Percentiles rank a stretch among this genome's conserved stretches.
phyloP scores from a whole-genome alignment of 1,140 invertebrate genomes.

The Bombus huntii region DNA sequence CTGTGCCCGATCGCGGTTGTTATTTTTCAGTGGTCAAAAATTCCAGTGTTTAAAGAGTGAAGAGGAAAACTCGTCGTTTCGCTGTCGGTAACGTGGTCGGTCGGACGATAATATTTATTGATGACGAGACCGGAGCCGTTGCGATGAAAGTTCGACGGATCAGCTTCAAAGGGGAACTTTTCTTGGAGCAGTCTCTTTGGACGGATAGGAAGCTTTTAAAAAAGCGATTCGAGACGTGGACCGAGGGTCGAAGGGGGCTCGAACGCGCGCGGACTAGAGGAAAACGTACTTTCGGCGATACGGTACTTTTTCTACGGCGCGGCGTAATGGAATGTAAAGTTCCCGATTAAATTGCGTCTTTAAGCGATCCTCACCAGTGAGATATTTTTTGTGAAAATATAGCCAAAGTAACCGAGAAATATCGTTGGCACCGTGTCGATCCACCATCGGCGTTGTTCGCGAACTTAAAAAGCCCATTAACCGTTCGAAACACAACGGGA shows the following conservation, averaged over 20 bases:
- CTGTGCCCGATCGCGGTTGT: background rate
- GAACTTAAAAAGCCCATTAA: constrained; percentile 18
- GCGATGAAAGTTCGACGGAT: constrained; percentile 5
- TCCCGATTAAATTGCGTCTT: constrained; percentile 52
- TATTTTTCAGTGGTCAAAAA: background rate
- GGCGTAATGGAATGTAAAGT: constrained; percentile 45
- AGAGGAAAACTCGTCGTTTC: background rate
- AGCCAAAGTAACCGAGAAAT: constrained; percentile 39
- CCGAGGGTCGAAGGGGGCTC: background rate
- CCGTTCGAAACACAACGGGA: background rate
- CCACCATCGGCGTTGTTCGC: background rate
- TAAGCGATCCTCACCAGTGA: constrained; percentile 37
- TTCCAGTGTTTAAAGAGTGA: background rate
- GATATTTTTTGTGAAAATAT: constrained; percentile 53
- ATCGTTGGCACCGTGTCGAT: constrained; percentile 22
- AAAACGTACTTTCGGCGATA: constrained; percentile 28
- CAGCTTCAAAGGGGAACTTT: constrained; percentile 28
- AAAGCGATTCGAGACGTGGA: constrained; percentile 15
- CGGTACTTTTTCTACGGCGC: constrained; percentile 31
- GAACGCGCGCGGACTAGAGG: background rate
- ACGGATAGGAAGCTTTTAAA: constrained; percentile 43
- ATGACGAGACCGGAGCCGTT: background rate
- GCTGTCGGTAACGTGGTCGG: no score
- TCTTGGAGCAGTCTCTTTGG: background rate
- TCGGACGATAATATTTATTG: constrained; percentile 17